These are phyloP conservation scores for Nothura maculosa DNA, from an alignment of 2,797 vertebrate genomes.

Conservation along the genomic window DNA sequence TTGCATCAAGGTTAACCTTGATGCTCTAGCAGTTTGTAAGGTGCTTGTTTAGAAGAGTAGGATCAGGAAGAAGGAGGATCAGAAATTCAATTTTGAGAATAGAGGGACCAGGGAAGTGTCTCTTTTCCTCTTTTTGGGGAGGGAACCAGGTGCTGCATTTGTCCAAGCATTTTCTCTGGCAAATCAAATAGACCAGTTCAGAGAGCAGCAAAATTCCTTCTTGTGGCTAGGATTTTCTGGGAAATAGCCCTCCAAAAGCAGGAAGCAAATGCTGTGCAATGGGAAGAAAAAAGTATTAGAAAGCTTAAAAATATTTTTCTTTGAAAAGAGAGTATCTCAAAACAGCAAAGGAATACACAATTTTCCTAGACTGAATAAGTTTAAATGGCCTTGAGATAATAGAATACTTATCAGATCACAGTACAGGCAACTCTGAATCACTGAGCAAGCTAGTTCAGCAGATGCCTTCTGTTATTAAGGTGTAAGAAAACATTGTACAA, in stretches of 20 bases:
- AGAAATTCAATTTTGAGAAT: not conserved
- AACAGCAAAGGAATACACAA: not conserved
- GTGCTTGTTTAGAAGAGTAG: not conserved
- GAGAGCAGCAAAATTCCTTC: not conserved
- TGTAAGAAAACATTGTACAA: not conserved
- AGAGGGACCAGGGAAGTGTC: not conserved
- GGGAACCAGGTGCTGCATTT: not conserved
- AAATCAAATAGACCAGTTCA: not conserved
- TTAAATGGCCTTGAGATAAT: not conserved
- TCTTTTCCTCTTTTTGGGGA: not conserved
- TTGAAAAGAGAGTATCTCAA: not conserved
- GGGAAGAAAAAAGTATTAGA: not conserved
- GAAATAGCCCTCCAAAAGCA: not conserved
- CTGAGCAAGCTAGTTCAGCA: not conserved
- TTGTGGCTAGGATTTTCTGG: not conserved
- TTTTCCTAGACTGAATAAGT: not conserved
- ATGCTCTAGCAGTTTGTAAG: not conserved
- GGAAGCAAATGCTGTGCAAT: not conserved
- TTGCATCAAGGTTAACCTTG: not conserved
- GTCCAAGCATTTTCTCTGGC: not conserved
- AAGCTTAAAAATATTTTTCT: not conserved
- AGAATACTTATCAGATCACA: not conserved
- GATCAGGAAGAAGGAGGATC: not conserved
- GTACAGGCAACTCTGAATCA: not conserved
- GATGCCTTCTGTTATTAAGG: not conserved